Percentiles rank a stretch among this genome's conserved stretches.
Conservation (phyloP, 1,140 invertebrate species). For the Drosophila burlai region DNA sequence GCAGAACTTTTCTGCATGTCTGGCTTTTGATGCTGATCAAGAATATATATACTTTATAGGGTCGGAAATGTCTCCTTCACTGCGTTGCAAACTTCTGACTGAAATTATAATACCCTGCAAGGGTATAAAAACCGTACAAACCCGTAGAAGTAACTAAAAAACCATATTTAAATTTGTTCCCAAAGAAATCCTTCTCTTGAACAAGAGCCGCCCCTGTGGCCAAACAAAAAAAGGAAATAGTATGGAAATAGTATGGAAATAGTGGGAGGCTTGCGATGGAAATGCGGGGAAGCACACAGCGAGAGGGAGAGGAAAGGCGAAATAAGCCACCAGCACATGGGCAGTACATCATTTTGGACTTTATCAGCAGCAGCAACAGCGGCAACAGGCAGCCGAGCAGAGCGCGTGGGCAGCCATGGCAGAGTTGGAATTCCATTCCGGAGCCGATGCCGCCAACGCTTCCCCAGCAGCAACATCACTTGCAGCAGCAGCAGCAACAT, state of each 20-base stretch:
- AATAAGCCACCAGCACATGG: conserved; percentile 65
- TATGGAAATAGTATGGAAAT: conserved; percentile 13
- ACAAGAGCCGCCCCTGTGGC: conserved; percentile 14
- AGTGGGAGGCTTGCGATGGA: conserved; percentile 13
- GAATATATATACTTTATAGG: no score
- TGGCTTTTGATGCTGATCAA: no score
- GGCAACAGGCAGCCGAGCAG: conserved; percentile 58
- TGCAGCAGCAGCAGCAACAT: conserved; percentile 12
- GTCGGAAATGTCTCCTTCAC: no score
- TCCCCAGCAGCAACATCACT: conserved; percentile 36
- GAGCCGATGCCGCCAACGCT: conserved; percentile 68
- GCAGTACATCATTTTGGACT: conserved; percentile 83
- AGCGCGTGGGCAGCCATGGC: conserved; percentile 66
- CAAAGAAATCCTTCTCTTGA: no score
- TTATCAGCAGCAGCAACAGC: conserved; percentile 62
- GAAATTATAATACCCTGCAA: no score
- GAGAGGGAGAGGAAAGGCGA: conserved; percentile 27
- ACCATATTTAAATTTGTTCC: no score
- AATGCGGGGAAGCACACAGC: conserved; percentile 7
- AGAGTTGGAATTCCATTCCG: conserved; percentile 64
- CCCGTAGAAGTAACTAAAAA: no score
- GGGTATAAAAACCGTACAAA: no score
- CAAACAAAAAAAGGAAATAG: conserved; percentile 1
- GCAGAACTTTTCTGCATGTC: no score
- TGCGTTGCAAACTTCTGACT: no score